Base-by-base conservation (phyloP, 2,888 invertebrate genomes). In the Agrenia bidenticulata region DNA sequence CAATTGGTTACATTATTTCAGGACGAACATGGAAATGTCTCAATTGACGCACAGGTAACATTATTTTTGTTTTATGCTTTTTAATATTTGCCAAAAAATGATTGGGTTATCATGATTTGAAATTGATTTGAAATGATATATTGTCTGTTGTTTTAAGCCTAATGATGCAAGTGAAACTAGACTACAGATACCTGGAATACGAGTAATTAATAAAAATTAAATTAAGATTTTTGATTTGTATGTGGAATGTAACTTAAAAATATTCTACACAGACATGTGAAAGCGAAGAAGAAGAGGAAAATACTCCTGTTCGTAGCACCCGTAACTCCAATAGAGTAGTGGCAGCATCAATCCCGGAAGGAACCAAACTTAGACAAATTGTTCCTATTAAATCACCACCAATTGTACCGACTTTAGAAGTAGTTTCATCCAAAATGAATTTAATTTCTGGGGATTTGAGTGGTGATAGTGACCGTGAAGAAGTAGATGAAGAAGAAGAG, bases 101-200 rank as follows among this genome's bases (percentile, higher is more conserved):
- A n/a, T n/a, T n/a, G n/a, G n/a, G n/a, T n/a, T n/a, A n/a, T n/a
- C n/a, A n/a, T n/a, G n/a, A n/a, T n/a, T n/a, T n/a, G n/a, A n/a
- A n/a, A n/a, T n/a, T n/a, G n/a, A n/a, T n/a, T n/a, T n/a, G n/a
- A n/a, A n/a, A n/a, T n/a, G n/a, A n/a, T n/a, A n/a, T n/a, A n/a
- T n/a, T n/a, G n/a, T n/a, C 62, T 63, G 24, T 61, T 51, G 4
- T 32, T 78, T 79, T 1, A 82, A 89, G 89, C 89, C 89, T 15
- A 88, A 88, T 7, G 88, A 89, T 82, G 89, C 89, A n/a, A 87
- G 88, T 2, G 89, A 89, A 77, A 89, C 89, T 19, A 87, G 88
- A 80, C 89, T 89, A 77, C 87, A 87, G 78, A 82, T 89, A 72
- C 89, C 89, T 17, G 88, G 88, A 26, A 81, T 89, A 68, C 88